Evolutionary conservation across 1,140 invertebrate genomes (phyloP).

Genomic region (Panagrolaimus sp.): DNA sequence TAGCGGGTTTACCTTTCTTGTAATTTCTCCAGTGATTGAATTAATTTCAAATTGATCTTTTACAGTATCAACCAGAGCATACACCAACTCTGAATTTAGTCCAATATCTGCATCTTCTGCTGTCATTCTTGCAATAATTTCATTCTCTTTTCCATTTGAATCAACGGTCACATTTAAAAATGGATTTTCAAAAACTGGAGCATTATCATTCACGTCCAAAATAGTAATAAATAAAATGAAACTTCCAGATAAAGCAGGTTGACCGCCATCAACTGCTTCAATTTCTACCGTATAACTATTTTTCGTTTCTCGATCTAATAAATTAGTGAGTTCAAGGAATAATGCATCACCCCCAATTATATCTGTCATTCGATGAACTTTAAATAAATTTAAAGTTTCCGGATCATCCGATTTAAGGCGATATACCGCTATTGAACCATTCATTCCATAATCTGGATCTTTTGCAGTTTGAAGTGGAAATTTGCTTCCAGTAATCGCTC

Average conservation of each 20-base stretch:
- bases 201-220: slow-evolving; percentile 41
- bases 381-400: background rate
- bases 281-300: background rate
- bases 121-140: background rate
- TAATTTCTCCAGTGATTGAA: slow-evolving; percentile 1
- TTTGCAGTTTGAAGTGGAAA: slow-evolving; percentile 3
- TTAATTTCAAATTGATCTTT: slow-evolving; percentile 9
- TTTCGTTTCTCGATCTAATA: background rate
- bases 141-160: background rate
- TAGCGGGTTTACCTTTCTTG: background rate
- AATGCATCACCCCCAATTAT: background rate
- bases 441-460: slow-evolving; percentile 14
- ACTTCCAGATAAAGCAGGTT: background rate
- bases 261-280: slow-evolving; percentile 6
- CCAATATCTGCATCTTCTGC: slow-evolving; percentile 6
- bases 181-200: slow-evolving; percentile 24
- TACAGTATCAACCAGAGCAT: background rate
- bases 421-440: background rate
- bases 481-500: background rate
- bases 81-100: background rate
- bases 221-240: slow-evolving; percentile 32
- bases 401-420: slow-evolving; percentile 12
- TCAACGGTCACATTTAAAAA: background rate
- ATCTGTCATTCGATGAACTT: background rate
- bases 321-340: background rate